Evolutionary conservation across 2,888 invertebrate species (phyloP).

Genomic region (Palloptera scutellata): DNA sequence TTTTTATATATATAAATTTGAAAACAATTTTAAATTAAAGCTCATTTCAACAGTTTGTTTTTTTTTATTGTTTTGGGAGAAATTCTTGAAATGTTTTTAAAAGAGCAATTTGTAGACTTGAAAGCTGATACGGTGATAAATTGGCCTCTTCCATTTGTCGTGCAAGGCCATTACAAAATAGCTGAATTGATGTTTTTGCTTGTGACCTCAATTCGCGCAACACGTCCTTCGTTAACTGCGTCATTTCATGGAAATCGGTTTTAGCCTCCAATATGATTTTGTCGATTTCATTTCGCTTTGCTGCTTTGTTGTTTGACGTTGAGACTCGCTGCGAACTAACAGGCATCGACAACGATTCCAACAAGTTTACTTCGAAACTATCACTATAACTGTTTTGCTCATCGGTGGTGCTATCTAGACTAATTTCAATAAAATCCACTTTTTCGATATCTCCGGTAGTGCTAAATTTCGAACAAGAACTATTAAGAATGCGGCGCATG

Average conservation of each 20-base stretch:
- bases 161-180: conserved; percentile 1
- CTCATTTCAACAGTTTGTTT: not conserved
- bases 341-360: not conserved
- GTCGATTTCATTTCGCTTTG: not conserved
- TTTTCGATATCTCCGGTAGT: not conserved
- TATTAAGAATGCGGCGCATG: not conserved
- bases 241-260: not conserved
- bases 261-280: not conserved
- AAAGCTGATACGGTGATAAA: not conserved
- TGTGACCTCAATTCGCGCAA: not conserved
- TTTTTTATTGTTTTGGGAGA: not conserved
- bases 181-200: not conserved
- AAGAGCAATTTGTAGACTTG: not conserved
- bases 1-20: no score
- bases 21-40: no score
- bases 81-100: not conserved
- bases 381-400: not conserved
- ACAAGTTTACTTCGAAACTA: not conserved
- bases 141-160: not conserved
- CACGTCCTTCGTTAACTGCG: not conserved
- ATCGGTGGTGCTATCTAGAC: not conserved
- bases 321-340: not conserved
- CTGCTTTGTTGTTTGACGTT: not conserved
- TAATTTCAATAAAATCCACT: not conserved
- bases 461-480: not conserved